Percentiles rank a stretch among this genome's conserved stretches.
Conservation (phyloP, 1,140 invertebrate species). For the Colletes gigas region DNA sequence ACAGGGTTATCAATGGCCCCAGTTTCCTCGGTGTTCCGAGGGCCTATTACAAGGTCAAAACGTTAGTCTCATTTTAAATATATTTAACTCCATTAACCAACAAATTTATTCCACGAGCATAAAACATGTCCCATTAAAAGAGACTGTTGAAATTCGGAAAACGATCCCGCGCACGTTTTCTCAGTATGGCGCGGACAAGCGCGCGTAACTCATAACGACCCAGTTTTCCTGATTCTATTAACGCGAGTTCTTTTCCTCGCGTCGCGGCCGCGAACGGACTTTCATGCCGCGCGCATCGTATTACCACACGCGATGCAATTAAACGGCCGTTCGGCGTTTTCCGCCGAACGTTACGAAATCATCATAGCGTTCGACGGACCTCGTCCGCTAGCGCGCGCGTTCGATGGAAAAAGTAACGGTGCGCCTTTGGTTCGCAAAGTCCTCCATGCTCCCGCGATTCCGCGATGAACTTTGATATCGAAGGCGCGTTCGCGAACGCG, state of each 20-base stretch:
- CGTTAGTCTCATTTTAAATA: too few species aligned
- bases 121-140: too few species aligned
- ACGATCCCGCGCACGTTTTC: not conserved
- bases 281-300: conserved; percentile 2
- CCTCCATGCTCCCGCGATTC: conserved; percentile 3
- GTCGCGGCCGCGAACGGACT: not conserved
- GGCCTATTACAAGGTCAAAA: too few species aligned
- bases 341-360: not conserved
- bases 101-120: too few species aligned
- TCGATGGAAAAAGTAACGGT: conserved; percentile 6
- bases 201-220: conserved; percentile 7
- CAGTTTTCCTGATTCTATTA: not conserved
- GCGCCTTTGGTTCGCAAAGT: not conserved
- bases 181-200: not conserved
- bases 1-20: too few species aligned
- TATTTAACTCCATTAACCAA: too few species aligned
- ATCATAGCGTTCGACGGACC: not conserved
- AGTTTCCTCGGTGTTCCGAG: too few species aligned
- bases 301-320: conserved; percentile 8
- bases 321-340: conserved; percentile 5
- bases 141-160: too few species aligned
- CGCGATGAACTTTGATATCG: conserved; percentile 19
- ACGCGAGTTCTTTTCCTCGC: not conserved
- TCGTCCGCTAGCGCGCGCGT: too few species aligned
- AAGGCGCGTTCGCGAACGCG: not conserved